phyloP scores from a whole-genome alignment of 2,888 invertebrate species.

The Sthenelais limicola region DNA sequence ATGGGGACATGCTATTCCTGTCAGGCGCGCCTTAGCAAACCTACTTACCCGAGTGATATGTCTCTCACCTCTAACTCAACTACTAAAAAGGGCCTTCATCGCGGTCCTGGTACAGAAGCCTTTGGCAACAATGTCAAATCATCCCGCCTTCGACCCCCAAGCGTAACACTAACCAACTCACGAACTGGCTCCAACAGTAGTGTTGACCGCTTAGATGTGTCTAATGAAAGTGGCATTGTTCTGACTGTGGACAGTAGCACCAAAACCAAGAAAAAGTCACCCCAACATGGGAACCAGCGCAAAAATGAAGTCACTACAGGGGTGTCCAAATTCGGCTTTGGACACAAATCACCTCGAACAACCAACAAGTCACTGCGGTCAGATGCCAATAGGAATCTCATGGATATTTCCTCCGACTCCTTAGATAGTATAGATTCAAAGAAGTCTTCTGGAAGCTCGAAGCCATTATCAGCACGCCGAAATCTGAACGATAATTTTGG shows the following conservation, averaged over 20 bases:
- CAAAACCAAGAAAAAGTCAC: not conserved
- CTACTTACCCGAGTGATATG: conserved; percentile 43
- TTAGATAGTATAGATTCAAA: conserved; percentile 29
- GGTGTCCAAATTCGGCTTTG: conserved; percentile 18
- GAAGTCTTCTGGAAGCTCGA: not conserved
- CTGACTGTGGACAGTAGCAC: conserved; percentile 24
- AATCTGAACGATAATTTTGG: not conserved
- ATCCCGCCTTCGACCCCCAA: conserved; percentile 8
- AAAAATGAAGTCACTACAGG: not conserved
- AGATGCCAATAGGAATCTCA: conserved; percentile 29
- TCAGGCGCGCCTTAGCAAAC: conserved; percentile 36
- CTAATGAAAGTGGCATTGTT: conserved; percentile 16
- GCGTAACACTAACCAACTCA: not conserved
- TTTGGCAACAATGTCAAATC: not conserved
- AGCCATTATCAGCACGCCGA: not conserved
- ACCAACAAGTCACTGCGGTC: no score
- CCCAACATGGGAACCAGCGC: conserved; percentile 1
- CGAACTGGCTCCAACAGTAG: not conserved
- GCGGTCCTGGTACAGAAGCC: conserved; percentile 16
- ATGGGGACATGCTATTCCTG: conserved; percentile 43
- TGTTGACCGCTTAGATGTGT: conserved; percentile 1
- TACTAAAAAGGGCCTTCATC: conserved; percentile 21
- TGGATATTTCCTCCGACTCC: conserved; percentile 33
- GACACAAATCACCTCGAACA: not conserved
- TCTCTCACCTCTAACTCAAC: conserved; percentile 36